Evolutionary conservation across 2,113 vertebrate genomes (phyloP).

Genomic region (Callospermophilus lateralis): DNA sequence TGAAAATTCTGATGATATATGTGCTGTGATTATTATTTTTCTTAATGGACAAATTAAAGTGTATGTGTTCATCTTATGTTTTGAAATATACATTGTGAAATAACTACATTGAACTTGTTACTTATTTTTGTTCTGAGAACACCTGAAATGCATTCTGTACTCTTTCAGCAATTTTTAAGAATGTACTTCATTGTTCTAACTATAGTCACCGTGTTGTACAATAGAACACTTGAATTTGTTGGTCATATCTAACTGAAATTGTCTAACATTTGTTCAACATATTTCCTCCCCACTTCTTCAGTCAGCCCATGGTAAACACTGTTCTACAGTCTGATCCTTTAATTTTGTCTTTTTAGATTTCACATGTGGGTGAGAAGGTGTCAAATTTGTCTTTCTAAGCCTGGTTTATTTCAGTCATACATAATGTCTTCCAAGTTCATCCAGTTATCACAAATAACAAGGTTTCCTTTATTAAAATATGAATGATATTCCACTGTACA

Average conservation of each 20-base stretch:
- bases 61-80: background rate
- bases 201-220: background rate
- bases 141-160: background rate
- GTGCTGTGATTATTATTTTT: background rate
- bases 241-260: background rate
- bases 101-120: background rate
- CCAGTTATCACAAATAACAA: background rate
- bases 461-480: background rate
- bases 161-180: background rate
- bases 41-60: background rate
- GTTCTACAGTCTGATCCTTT: background rate
- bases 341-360: background rate
- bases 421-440: background rate
- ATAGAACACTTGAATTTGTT: background rate
- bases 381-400: background rate
- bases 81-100: background rate
- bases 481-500: background rate
- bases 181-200: background rate
- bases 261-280: background rate
- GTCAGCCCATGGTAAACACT: background rate
- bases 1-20: background rate
- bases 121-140: background rate
- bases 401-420: background rate
- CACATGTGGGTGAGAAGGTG: background rate
- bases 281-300: background rate